A percentile compares a stretch with the other conserved stretches of the same genome.
Conservation (phyloP, 2,113 vertebrate species). For the Mormyrus iriodes region DNA sequence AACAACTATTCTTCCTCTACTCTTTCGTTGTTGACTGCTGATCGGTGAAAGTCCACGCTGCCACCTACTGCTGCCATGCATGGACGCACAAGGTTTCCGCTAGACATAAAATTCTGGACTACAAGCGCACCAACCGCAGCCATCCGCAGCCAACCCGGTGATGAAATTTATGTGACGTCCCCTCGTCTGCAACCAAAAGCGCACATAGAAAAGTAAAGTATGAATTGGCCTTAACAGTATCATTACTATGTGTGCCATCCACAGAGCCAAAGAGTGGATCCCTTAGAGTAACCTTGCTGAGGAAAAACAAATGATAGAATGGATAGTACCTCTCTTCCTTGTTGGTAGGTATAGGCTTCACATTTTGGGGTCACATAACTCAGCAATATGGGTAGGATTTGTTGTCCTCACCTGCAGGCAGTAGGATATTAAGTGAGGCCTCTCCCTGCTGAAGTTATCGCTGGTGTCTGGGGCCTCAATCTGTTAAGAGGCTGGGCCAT, state of each 20-base stretch:
- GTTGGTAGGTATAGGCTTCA: slow-evolving; percentile 20
- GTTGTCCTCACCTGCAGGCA: slow-evolving; percentile 6
- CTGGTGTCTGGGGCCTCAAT: slow-evolving; percentile 41
- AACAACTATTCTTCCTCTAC: neutral
- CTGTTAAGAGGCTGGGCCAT: slow-evolving; percentile 47
- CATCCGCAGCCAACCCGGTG: neutral
- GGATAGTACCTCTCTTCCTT: slow-evolving; percentile 1
- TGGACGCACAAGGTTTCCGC: neutral
- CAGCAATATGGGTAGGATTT: slow-evolving; percentile 13
- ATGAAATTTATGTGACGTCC: neutral
- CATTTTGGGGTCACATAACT: slow-evolving; percentile 31
- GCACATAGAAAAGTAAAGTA: neutral
- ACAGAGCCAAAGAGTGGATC: neutral
- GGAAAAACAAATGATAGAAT: neutral
- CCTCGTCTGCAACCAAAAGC: neutral
- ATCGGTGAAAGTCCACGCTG: neutral
- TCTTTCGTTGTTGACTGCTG: neutral
- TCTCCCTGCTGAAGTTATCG: slow-evolving; percentile 44
- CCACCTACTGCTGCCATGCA: neutral
- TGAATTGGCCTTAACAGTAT: neutral
- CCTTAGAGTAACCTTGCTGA: neutral
- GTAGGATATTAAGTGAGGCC: neutral
- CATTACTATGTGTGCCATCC: neutral
- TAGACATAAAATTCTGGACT: neutral
- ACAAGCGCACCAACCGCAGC: neutral